phyloP scores from a whole-genome alignment of 2,797 vertebrate species.

The Aphelocoma californica region DNA sequence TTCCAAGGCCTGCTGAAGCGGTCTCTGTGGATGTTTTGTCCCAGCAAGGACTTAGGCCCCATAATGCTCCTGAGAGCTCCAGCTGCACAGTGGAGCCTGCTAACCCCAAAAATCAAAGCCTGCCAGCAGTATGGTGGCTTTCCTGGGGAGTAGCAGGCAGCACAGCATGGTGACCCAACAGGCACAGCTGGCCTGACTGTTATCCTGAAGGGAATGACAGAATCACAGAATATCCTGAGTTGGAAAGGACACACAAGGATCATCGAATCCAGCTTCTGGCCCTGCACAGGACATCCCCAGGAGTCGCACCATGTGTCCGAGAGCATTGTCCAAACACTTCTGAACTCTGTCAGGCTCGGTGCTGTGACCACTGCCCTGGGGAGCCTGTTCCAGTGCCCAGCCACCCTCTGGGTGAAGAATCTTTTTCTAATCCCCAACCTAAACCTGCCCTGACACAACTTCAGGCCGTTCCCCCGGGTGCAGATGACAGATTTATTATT shows the following conservation, averaged over 20 bases:
- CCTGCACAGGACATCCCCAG: too few relatives aligned
- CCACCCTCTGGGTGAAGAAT: background rate
- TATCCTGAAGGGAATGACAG: background rate
- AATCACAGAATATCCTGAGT: background rate
- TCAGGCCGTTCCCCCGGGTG: background rate
- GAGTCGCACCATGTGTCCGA: background rate
- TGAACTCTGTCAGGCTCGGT: background rate
- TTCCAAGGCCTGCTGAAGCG: background rate
- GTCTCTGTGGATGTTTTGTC: background rate
- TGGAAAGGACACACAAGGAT: background rate
- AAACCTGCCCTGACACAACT: background rate
- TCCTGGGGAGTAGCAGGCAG: too few relatives aligned
- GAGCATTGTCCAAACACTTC: background rate
- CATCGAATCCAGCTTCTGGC: fast-evolving
- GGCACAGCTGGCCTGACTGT: background rate
- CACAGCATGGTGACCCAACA: background rate
- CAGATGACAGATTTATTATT: too few relatives aligned
- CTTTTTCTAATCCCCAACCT: background rate
- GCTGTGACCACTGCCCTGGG: background rate
- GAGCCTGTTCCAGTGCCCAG: background rate
- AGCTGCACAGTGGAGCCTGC: background rate
- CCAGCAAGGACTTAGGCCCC: background rate
- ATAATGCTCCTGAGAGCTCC: background rate
- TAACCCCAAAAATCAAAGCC: fast-evolving
- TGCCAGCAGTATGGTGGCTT: too few relatives aligned